Percentiles rank a stretch among this genome's conserved stretches.
Evolutionary conservation across 2,888 invertebrate genomes (phyloP).

Genomic region (Latheticus oryzae): DNA sequence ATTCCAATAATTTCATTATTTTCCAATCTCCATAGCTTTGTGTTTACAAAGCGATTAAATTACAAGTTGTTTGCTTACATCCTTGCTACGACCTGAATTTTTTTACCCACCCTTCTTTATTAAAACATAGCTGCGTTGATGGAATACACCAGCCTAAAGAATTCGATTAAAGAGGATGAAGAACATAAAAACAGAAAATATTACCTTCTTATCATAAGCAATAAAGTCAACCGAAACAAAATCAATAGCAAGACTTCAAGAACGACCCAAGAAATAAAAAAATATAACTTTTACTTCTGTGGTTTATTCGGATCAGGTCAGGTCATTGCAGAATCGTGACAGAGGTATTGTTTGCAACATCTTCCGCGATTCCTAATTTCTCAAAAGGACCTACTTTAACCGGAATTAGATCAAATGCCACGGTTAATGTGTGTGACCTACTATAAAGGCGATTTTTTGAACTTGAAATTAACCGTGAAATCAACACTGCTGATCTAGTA

Average conservation of each 20-base stretch:
- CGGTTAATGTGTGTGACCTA: slow-evolving; percentile 24
- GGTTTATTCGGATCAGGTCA: slow-evolving; percentile 24
- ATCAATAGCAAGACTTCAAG: slow-evolving; percentile 6
- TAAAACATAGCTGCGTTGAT: slow-evolving; percentile 21
- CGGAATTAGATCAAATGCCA: slow-evolving; percentile 30
- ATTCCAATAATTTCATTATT: slow-evolving; percentile 36
- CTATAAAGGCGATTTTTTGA: slow-evolving; percentile 2
- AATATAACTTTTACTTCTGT: too few relatives aligned
- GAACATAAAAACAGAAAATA: slow-evolving; percentile 23
- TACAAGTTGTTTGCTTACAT: slow-evolving; percentile 37
- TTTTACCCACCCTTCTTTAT: slow-evolving; percentile 17
- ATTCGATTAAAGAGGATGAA: slow-evolving; percentile 26
- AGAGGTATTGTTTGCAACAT: slow-evolving; percentile 16
- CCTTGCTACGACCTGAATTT: slow-evolving; percentile 33
- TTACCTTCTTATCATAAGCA: slow-evolving; percentile 26
- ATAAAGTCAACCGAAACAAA: slow-evolving; percentile 24
- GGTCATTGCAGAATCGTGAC: slow-evolving; percentile 25
- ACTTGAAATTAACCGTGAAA: slow-evolving; percentile 25
- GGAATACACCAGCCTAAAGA: slow-evolving; percentile 14
- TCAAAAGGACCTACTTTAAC: slow-evolving; percentile 1
- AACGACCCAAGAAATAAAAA: slow-evolving; percentile 20
- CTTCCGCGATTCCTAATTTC: slow-evolving; percentile 14
- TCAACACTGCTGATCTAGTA: slow-evolving; percentile 7
- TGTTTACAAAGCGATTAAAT: slow-evolving; percentile 38
- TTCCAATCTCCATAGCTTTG: slow-evolving; percentile 31